Percentiles rank a stretch among this genome's conserved stretches.
phyloP scores from a whole-genome alignment of 1,140 invertebrate genomes.

The Mylabris phalerata region DNA sequence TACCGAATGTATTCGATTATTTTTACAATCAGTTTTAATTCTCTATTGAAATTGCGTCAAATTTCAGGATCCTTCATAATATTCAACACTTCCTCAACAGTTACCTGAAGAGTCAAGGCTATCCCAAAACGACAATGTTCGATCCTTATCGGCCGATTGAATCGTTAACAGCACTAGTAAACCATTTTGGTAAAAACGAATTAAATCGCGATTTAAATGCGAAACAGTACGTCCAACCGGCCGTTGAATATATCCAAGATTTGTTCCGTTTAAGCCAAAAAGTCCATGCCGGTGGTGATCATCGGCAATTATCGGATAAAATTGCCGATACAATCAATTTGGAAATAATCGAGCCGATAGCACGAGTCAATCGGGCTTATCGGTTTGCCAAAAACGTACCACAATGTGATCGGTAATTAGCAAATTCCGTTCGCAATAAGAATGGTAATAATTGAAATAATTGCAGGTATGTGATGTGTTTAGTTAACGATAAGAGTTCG shows the following conservation, averaged over 20 bases:
- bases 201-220: conserved; percentile 65
- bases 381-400: conserved; percentile 60
- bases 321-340: conserved; percentile 70
- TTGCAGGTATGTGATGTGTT: conserved; percentile 60
- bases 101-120: conserved; percentile 66
- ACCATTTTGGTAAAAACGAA: conserved; percentile 61
- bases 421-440: neutral
- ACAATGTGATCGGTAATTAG: conserved; percentile 55
- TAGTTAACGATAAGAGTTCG: conserved; percentile 58
- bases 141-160: conserved; percentile 60
- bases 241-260: conserved; percentile 61
- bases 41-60: neutral
- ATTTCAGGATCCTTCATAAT: conserved; percentile 12
- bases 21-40: conserved; percentile 10
- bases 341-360: conserved; percentile 68
- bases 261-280: neutral
- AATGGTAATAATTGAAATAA: conserved; percentile 1
- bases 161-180: conserved; percentile 57
- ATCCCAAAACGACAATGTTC: conserved; percentile 62
- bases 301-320: conserved; percentile 63
- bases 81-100: conserved; percentile 67
- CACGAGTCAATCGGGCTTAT: conserved; percentile 69
- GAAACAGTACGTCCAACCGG: conserved; percentile 64
- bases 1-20: neutral
- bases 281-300: conserved; percentile 45